A percentile compares a stretch with the other conserved stretches of the same genome.
These are phyloP conservation scores for Holcopasites calliopsidis DNA, from an alignment of 1,140 invertebrate genomes.

Conservation along the genomic window DNA sequence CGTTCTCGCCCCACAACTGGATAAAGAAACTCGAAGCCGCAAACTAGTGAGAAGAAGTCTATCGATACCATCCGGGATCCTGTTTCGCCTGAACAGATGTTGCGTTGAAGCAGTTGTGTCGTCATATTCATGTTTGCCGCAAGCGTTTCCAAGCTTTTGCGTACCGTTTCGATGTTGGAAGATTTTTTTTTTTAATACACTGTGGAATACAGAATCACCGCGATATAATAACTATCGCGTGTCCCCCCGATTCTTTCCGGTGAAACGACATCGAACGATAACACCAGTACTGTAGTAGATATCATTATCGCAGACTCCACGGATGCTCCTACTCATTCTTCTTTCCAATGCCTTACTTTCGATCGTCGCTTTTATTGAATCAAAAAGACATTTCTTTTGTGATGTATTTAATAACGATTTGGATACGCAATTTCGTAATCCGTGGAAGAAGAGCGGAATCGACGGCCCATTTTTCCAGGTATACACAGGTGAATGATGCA, in stretches of 20 bases:
- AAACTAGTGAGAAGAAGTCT: not conserved
- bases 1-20: no score
- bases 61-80: not conserved
- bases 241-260: not conserved
- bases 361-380: not conserved
- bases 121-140: no score
- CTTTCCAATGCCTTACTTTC: not conserved
- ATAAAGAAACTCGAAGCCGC: no score
- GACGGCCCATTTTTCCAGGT: no score
- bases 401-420: no score
- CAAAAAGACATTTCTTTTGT: conserved; percentile 1
- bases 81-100: not conserved
- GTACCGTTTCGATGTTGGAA: not conserved
- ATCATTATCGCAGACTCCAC: conserved; percentile 49
- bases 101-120: not conserved
- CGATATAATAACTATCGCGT: conserved; percentile 11
- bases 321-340: not conserved
- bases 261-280: conserved; percentile 15
- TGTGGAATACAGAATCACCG: no score
- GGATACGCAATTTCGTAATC: no score
- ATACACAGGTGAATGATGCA: no score
- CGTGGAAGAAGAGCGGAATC: no score
- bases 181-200: not conserved
- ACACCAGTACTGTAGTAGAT: conserved; percentile 21
- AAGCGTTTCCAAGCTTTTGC: not conserved